phyloP scores from a whole-genome alignment of 2,797 vertebrate genomes.

The Sylvilagus floridanus region DNA sequence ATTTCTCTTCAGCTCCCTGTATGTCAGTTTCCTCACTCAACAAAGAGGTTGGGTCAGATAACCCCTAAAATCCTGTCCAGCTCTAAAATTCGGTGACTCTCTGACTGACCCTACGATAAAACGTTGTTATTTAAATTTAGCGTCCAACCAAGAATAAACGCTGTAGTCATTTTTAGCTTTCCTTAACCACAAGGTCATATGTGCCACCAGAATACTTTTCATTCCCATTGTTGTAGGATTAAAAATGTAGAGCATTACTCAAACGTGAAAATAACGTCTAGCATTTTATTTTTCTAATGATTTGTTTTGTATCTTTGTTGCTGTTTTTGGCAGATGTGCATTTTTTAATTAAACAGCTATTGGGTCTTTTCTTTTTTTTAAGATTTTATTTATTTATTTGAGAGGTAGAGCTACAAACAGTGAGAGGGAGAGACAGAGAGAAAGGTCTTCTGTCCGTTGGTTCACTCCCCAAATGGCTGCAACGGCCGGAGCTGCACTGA shows the following conservation, averaged over 20 bases:
- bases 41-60: neutral
- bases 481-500: too few relatives aligned
- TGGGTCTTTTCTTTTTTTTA: too few relatives aligned
- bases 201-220: conserved; percentile 12
- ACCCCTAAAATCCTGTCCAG: conserved; percentile 42
- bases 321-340: too few relatives aligned
- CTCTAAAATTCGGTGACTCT: conserved; percentile 19
- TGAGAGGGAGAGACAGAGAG: too few relatives aligned
- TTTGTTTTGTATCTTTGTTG: neutral
- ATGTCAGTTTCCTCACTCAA: neutral
- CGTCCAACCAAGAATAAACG: conserved; percentile 40
- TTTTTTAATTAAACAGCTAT: too few relatives aligned
- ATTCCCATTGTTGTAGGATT: neutral
- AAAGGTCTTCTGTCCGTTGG: too few relatives aligned
- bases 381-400: too few relatives aligned
- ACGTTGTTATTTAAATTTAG: conserved; percentile 41
- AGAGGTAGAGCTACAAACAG: too few relatives aligned
- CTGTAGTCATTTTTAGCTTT: conserved; percentile 47
- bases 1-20: neutral
- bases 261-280: conserved; percentile 14
- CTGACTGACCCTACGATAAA: conserved; percentile 32
- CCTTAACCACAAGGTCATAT: neutral
- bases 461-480: too few relatives aligned
- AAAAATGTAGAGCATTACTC: conserved; percentile 6
- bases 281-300: neutral